These are phyloP conservation scores for Eulithis prunata DNA, from an alignment of 2,888 invertebrate genomes.

Conservation along the genomic window DNA sequence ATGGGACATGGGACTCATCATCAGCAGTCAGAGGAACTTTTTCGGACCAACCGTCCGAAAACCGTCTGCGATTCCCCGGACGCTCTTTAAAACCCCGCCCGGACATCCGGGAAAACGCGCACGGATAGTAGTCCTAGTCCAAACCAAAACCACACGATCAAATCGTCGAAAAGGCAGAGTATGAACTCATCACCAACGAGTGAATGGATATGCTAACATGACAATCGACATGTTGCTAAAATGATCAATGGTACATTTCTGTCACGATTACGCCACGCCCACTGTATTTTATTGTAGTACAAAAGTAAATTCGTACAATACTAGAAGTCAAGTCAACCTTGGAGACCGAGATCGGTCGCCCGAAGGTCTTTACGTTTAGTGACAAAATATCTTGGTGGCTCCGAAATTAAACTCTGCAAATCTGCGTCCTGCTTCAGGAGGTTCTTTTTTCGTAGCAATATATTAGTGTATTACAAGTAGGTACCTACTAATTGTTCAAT, in stretches of 20 bases:
- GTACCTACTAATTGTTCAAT: too few relatives aligned
- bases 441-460: too few relatives aligned
- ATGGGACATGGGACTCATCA: too few relatives aligned
- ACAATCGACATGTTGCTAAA: neutral
- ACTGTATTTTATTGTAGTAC: neutral
- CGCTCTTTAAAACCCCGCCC: too few relatives aligned
- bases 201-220: slow-evolving; percentile 5
- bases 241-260: neutral
- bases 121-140: neutral
- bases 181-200: neutral
- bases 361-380: neutral
- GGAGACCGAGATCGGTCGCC: neutral
- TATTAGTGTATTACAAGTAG: too few relatives aligned
- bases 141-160: neutral
- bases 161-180: neutral
- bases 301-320: neutral
- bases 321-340: neutral
- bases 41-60: too few relatives aligned
- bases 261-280: slow-evolving; percentile 11
- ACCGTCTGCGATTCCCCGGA: too few relatives aligned
- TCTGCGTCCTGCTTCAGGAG: too few relatives aligned
- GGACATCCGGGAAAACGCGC: too few relatives aligned
- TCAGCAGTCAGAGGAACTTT: too few relatives aligned
- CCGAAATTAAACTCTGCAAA: too few relatives aligned
- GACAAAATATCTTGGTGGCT: too few relatives aligned